phyloP scores from a whole-genome alignment of 1,140 invertebrate species.

The Pseudomyrmex cubaensis region DNA sequence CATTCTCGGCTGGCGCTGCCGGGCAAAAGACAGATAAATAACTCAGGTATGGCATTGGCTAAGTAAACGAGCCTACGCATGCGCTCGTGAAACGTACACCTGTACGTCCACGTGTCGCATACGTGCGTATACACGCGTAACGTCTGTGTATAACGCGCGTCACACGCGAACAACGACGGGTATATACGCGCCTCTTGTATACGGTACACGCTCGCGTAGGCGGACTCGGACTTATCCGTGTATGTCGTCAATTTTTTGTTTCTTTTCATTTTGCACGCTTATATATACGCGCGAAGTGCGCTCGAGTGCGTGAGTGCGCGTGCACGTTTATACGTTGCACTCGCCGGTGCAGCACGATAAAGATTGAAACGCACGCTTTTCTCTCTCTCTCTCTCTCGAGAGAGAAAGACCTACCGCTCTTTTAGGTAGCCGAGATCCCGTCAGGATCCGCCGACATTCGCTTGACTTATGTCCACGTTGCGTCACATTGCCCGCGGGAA shows the following conservation, averaged over 20 bases:
- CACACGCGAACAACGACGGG: constrained; percentile 5
- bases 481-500: constrained; percentile 49
- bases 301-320: constrained; percentile 46
- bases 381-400: too few relatives aligned
- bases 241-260: constrained; percentile 54
- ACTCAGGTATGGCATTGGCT: constrained; percentile 84
- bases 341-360: constrained; percentile 35
- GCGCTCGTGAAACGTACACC: constrained; percentile 77
- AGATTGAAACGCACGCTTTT: too few relatives aligned
- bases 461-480: constrained; percentile 44
- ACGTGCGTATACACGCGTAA: constrained; percentile 16
- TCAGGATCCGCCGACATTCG: constrained; percentile 58
- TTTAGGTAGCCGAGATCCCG: constrained; percentile 65
- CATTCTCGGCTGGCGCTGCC: constrained; percentile 79
- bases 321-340: neutral
- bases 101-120: constrained; percentile 72
- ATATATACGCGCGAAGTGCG: constrained; percentile 1
- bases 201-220: constrained; percentile 65
- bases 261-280: constrained; percentile 10
- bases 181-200: constrained; percentile 27
- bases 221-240: constrained; percentile 61
- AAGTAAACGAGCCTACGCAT: constrained; percentile 84
- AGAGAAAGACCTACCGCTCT: constrained; percentile 23
- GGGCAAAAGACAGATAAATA: constrained; percentile 84
- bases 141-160: constrained; percentile 26